phyloP scores from a whole-genome alignment of 2,113 vertebrate species.

The Neotoma lepida region DNA sequence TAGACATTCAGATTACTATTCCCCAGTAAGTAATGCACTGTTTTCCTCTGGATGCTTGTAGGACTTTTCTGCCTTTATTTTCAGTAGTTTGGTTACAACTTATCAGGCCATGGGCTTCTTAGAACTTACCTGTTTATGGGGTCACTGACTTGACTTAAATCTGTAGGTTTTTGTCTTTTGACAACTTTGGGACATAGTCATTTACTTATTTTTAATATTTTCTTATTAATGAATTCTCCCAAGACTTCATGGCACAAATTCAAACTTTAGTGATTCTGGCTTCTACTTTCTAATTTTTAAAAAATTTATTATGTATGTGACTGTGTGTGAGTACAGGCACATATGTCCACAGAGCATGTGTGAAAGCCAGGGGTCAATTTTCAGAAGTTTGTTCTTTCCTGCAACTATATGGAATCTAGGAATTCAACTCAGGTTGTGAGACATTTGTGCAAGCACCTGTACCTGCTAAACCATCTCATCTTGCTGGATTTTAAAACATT shows the following conservation, averaged over 20 bases:
- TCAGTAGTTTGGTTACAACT: neutral
- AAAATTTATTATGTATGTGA: neutral
- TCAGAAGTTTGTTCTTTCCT: neutral
- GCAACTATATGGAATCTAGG: neutral
- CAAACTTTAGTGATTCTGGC: neutral
- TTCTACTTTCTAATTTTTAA: neutral
- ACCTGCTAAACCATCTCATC: neutral
- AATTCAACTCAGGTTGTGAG: neutral
- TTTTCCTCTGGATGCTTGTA: neutral
- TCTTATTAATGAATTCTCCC: neutral
- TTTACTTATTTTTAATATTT: neutral
- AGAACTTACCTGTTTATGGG: neutral
- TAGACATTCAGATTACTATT: neutral
- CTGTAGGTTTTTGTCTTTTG: neutral
- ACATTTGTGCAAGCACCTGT: neutral
- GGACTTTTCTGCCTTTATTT: neutral
- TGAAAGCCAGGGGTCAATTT: neutral
- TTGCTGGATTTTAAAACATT: neutral
- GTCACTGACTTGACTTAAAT: neutral
- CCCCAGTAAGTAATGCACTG: neutral
- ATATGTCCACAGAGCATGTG: neutral
- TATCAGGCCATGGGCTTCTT: neutral
- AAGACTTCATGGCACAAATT: neutral
- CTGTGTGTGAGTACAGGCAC: neutral
- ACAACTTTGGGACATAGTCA: neutral